Evolutionary conservation across 64 coral and sea anemone species (phyloP).

Genomic region (Stylophora pistillata): DNA sequence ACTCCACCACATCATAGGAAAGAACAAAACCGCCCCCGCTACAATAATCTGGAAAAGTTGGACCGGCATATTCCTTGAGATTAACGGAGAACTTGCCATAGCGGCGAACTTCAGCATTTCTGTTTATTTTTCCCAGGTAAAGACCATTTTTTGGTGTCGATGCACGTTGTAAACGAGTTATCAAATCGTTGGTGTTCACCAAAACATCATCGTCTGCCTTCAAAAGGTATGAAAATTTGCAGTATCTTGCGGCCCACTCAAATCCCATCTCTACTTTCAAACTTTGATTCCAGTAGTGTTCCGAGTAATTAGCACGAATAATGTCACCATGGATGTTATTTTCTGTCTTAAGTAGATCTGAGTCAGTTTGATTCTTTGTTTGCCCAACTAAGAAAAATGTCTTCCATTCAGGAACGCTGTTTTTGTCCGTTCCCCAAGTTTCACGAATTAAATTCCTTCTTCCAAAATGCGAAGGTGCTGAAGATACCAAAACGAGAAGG

Average conservation of each 20-base stretch:
- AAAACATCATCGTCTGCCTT: slow-evolving; percentile 15
- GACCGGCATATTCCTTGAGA: background rate
- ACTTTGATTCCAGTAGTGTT: slow-evolving; percentile 23
- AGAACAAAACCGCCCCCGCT: background rate
- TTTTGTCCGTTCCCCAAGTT: background rate
- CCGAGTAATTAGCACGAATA: background rate
- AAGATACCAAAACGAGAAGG: background rate
- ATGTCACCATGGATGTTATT: background rate
- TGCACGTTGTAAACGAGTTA: background rate
- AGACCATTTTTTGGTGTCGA: background rate
- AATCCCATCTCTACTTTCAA: background rate
- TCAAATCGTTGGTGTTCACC: background rate
- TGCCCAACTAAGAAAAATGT: background rate
- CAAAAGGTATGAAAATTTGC: background rate
- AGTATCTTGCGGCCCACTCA: slow-evolving; percentile 18
- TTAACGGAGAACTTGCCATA: background rate
- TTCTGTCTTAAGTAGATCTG: background rate
- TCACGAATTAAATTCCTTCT: background rate
- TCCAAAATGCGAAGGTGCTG: background rate
- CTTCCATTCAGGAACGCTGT: background rate
- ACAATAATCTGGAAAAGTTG: background rate
- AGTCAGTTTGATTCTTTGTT: background rate
- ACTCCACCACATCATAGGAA: background rate
- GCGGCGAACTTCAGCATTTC: background rate
- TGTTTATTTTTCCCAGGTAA: background rate